phyloP scores from a whole-genome alignment of 2,888 invertebrate genomes.

The Euzophera pinguis region DNA sequence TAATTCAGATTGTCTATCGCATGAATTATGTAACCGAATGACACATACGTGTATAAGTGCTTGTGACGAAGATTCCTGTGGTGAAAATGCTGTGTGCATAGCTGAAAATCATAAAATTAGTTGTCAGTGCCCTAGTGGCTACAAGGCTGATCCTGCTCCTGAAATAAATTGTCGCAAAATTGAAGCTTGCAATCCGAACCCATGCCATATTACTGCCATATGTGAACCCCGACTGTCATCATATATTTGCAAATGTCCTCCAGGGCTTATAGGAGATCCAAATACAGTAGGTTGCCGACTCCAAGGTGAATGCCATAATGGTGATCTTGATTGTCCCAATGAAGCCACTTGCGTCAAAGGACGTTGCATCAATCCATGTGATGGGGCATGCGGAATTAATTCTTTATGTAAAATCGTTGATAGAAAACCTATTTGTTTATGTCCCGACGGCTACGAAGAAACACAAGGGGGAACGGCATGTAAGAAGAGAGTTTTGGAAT shows the following conservation, averaged over 20 bases:
- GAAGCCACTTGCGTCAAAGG: conserved; percentile 86
- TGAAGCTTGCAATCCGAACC: conserved; percentile 86
- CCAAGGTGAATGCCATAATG: conserved; percentile 86
- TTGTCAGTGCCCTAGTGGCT: conserved; percentile 93
- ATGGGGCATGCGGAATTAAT: conserved; percentile 89
- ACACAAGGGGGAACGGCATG: conserved; percentile 82
- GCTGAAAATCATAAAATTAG: conserved; percentile 89
- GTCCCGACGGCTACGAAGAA: conserved; percentile 87
- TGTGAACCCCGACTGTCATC: conserved; percentile 85
- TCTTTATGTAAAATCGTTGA: conserved; percentile 89
- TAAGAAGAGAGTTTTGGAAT: conserved; percentile 83
- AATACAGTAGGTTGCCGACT: conserved; percentile 86
- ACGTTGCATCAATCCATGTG: conserved; percentile 89
- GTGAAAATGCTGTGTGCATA: conserved; percentile 92
- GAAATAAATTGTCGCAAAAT: conserved; percentile 88
- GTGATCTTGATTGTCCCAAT: conserved; percentile 86
- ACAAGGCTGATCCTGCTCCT: conserved; percentile 88
- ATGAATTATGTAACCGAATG: conserved; percentile 90
- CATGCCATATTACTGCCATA: conserved; percentile 89
- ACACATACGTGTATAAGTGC: conserved; percentile 90
- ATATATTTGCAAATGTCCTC: conserved; percentile 88
- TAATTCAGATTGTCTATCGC: conserved; percentile 89
- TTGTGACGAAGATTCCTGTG: conserved; percentile 90
- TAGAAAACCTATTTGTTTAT: conserved; percentile 88
- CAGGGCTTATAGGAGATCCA: conserved; percentile 88